phyloP scores from a whole-genome alignment of 2,113 vertebrate genomes.

The Clinocottus analis region DNA sequence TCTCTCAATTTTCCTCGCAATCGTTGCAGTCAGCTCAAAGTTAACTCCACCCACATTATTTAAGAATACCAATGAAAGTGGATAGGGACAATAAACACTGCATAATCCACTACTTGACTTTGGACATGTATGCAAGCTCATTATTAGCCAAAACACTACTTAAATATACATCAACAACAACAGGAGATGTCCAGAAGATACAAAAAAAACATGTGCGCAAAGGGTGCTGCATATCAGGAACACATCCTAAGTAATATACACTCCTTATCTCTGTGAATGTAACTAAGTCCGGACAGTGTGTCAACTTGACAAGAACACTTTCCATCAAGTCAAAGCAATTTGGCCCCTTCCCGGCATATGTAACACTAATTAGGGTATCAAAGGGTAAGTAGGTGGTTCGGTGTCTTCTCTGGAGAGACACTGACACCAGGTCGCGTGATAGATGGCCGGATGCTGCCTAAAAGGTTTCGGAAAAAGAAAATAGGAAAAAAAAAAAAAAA shows the following conservation, averaged over 20 bases:
- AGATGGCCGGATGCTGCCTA: slow-evolving; percentile 50
- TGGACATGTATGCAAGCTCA: background rate
- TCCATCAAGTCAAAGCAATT: slow-evolving; percentile 19
- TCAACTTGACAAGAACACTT: slow-evolving; percentile 31
- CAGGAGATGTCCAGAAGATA: background rate
- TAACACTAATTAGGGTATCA: slow-evolving; percentile 25
- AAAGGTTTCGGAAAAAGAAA: slow-evolving; percentile 63
- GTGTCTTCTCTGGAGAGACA: slow-evolving; percentile 40
- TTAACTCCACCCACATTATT: background rate
- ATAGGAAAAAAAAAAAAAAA: background rate
- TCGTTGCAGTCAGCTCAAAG: background rate
- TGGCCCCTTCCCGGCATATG: background rate
- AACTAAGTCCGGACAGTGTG: slow-evolving; percentile 7
- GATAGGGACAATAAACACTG: background rate
- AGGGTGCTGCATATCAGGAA: background rate
- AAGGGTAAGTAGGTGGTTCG: slow-evolving; percentile 6
- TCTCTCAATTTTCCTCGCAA: background rate
- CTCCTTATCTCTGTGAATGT: background rate
- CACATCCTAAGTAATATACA: background rate
- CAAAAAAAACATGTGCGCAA: background rate
- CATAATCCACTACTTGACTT: background rate
- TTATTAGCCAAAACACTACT: background rate
- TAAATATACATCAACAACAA: background rate
- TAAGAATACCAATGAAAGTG: background rate
- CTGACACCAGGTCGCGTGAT: slow-evolving; percentile 38